Evolutionary conservation across 2,113 vertebrate genomes (phyloP), one percentile per base, ranked within the genome.

Genomic region (Mastomys natalensis): DNA sequence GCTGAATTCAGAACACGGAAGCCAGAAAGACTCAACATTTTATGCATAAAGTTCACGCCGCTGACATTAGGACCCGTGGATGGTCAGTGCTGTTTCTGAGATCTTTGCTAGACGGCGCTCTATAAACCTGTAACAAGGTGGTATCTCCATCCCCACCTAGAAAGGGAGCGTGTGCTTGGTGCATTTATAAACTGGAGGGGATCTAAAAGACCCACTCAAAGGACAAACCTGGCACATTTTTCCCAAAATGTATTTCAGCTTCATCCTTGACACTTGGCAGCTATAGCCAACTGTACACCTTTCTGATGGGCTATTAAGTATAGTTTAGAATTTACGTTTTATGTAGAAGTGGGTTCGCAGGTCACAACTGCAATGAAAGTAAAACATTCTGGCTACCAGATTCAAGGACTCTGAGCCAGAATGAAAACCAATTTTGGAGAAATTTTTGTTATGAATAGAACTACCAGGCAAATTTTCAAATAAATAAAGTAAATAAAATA

Each of bases 371-470:
- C 8, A 22, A 8, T 74, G n/a, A 43, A 68, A 95, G 82, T 37
- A 76, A 72, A 95, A 60, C 3, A 70, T 81, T 48, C 72, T 91
- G 40, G 34, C 66, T 77, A 22, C 9, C 17, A 34, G 82, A 16
- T 60, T 84, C 80, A 84, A 88, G 22, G 34, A 66, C 11, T 31
- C 62, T 72, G 51, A 26, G 9, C 37, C 58, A 13, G 62, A 88
- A 85, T 22, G n/a, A 85, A 85, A 95, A 40, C 31, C 19, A 93
- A 55, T 4, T 74, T 90, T 48, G 37, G 31, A 90, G 29, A 84
- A 92, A 55, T 68, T 85, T 72, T 94, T 94, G 53, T 5, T 76
- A 34, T 78, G 64, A 95, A 68, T 81, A 95, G 31, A 29, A 15
- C 19, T 24, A 4, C 26, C 5, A 86, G 70, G 12, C 43, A 60